These are phyloP conservation scores for Mergus octosetaceus DNA, from an alignment of 2,797 vertebrate genomes.

Conservation along the genomic window DNA sequence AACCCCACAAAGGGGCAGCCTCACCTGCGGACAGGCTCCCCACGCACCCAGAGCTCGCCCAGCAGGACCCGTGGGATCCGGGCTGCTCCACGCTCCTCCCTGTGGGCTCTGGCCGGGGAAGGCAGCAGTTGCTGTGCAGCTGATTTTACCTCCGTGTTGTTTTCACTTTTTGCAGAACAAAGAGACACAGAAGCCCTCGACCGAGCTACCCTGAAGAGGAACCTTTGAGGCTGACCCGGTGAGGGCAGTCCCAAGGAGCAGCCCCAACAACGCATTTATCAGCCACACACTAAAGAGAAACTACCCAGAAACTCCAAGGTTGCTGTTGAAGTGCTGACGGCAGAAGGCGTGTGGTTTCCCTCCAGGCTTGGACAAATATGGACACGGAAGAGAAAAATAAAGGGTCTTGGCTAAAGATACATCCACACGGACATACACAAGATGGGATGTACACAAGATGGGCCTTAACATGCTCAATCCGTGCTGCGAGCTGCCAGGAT, in stretches of 20 bases:
- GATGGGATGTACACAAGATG: neutral
- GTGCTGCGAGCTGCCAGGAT: neutral
- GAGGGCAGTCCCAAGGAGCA: neutral
- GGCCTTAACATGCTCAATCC: neutral
- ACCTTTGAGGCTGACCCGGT: neutral
- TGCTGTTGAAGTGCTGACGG: neutral
- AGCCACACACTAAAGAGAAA: neutral
- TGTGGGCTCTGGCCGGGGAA: neutral
- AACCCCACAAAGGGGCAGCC: neutral
- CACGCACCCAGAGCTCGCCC: neutral
- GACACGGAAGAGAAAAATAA: neutral
- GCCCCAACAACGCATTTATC: neutral
- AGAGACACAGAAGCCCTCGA: neutral
- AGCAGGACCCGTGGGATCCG: neutral
- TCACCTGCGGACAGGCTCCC: accelerated
- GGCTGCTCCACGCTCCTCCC: accelerated
- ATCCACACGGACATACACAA: neutral
- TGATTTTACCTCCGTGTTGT: neutral
- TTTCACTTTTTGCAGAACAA: neutral
- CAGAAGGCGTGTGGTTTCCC: neutral
- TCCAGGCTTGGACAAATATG: neutral
- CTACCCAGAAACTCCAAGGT: neutral
- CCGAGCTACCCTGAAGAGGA: neutral
- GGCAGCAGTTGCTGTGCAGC: neutral
- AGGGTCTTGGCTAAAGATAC: neutral